Conservation (phyloP, 2,888 invertebrate species). For the Ectropis crepuscularia region DNA sequence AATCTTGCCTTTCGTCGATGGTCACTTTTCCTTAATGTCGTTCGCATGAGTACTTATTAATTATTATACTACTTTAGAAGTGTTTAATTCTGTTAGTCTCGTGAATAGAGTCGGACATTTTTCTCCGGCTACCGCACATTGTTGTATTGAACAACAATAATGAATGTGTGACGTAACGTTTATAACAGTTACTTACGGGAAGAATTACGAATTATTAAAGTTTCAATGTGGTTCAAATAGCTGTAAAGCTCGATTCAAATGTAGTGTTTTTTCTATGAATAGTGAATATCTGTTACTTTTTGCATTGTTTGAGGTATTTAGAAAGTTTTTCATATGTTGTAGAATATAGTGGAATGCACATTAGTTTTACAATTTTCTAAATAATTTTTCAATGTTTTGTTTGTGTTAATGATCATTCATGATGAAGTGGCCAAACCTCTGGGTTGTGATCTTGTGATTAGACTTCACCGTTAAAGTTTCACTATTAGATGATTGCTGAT, state of each 20-base stretch:
- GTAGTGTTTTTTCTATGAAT: too few relatives aligned
- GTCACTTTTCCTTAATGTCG: too few relatives aligned
- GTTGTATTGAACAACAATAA: too few relatives aligned
- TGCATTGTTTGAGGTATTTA: slow-evolving; percentile 31
- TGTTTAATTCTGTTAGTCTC: slow-evolving; percentile 48
- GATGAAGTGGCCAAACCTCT: neutral
- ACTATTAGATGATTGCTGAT: too few relatives aligned
- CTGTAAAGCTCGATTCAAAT: too few relatives aligned
- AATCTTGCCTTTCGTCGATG: too few relatives aligned
- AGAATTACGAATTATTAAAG: too few relatives aligned
- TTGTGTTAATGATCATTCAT: slow-evolving; percentile 7
- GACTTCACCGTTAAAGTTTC: too few relatives aligned
- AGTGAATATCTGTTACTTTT: slow-evolving; percentile 1
- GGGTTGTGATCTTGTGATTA: neutral
- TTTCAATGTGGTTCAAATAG: too few relatives aligned
- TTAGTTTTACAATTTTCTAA: slow-evolving; percentile 15
- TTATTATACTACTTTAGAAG: slow-evolving; percentile 47
- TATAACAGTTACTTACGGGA: too few relatives aligned
- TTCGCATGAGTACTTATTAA: slow-evolving; percentile 34
- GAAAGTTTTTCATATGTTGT: slow-evolving; percentile 21
- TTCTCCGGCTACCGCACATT: slow-evolving; percentile 2
- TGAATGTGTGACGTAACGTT: too few relatives aligned
- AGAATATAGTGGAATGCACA: slow-evolving; percentile 9
- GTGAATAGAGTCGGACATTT: slow-evolving; percentile 9
- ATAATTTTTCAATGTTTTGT: slow-evolving; percentile 22